These are phyloP conservation scores for Pipistrellus pipistrellus DNA, from an alignment of 2,797 vertebrate species.

Conservation along the genomic window DNA sequence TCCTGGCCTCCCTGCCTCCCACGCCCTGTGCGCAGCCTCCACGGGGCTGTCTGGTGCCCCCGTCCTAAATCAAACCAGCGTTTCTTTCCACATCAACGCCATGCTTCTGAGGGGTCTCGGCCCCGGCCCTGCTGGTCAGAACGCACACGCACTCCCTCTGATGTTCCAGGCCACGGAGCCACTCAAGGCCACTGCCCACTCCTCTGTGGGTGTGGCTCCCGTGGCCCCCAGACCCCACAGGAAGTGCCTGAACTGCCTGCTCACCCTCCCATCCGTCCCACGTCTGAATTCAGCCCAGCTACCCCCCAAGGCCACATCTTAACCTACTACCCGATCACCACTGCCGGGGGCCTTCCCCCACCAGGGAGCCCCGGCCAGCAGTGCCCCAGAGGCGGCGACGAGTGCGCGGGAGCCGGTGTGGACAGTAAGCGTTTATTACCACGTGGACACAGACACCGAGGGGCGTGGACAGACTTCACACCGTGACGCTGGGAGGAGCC, in stretches of 20 bases:
- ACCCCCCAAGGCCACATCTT: too few relatives aligned
- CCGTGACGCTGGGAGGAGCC: constrained; percentile 88
- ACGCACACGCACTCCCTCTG: fast-evolving
- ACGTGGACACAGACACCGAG: constrained; percentile 96
- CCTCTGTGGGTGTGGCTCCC: background rate
- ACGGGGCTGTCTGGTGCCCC: background rate
- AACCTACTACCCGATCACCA: background rate
- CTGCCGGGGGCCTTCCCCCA: fast-evolving
- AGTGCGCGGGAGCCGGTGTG: constrained; percentile 70
- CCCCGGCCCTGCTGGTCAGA: background rate
- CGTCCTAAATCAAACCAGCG: background rate
- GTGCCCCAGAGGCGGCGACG: background rate
- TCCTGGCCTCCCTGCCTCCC: background rate
- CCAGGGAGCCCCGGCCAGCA: background rate
- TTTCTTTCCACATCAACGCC: background rate
- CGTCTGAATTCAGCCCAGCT: background rate
- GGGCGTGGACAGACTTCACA: constrained; percentile 91
- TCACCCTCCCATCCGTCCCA: fast-evolving
- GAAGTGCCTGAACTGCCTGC: background rate
- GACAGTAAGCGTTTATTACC: constrained; percentile 96
- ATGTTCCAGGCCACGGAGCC: fast-evolving
- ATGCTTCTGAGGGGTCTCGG: background rate
- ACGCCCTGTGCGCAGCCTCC: background rate
- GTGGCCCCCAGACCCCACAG: background rate
- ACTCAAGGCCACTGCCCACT: background rate